Evolutionary conservation across 2,797 vertebrate genomes (phyloP).

Genomic region (Phrynocephalus guinanensis): DNA sequence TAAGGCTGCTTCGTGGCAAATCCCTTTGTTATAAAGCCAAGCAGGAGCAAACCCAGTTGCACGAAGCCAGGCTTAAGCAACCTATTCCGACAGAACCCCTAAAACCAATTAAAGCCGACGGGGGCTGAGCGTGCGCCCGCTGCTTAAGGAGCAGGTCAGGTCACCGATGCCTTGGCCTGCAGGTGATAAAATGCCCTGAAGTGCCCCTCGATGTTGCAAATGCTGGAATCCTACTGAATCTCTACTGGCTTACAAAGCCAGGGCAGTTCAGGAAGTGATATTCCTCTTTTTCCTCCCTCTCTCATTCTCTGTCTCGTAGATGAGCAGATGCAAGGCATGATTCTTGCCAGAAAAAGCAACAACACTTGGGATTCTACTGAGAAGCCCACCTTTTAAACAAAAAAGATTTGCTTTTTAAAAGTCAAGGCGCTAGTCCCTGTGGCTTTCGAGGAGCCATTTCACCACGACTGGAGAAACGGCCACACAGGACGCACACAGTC

Average conservation of each 20-base stretch:
- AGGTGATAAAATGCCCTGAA: not conserved
- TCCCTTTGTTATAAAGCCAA: constrained; percentile 50
- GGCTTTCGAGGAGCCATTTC: not conserved
- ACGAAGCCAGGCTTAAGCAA: not conserved
- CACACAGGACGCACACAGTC: not conserved
- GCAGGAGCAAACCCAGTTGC: not conserved
- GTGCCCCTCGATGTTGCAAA: too few relatives aligned
- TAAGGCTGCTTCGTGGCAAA: constrained; percentile 61
- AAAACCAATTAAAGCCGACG: not conserved
- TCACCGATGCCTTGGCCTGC: too few relatives aligned
- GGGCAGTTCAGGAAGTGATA: not conserved
- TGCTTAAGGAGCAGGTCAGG: too few relatives aligned
- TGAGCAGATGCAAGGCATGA: not conserved
- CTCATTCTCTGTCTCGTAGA: not conserved
- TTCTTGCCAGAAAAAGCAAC: not conserved
- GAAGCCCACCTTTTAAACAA: not conserved
- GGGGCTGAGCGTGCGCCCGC: not conserved
- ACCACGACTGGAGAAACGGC: not conserved
- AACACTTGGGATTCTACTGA: too few relatives aligned
- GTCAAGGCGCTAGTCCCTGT: too few relatives aligned
- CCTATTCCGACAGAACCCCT: not conserved
- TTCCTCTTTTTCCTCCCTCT: not conserved
- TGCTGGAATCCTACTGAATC: not conserved
- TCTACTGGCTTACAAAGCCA: not conserved
- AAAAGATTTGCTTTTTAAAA: too few relatives aligned